Conservation (phyloP, 2,888 invertebrate species). For the Caradrina kadenii region DNA sequence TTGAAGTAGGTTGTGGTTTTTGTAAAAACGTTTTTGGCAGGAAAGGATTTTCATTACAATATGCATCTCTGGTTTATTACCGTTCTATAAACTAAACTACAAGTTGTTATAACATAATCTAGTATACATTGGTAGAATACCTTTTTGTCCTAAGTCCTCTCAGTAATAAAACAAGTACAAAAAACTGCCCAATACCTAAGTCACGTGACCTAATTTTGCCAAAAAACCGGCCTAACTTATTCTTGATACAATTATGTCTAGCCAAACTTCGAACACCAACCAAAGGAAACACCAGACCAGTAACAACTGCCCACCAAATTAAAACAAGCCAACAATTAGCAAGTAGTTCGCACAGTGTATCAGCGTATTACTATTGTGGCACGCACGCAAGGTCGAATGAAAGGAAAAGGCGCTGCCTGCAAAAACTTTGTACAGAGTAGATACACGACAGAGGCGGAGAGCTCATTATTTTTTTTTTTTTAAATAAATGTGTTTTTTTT, state of each 20-base stretch:
- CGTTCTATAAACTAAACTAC: too few species aligned
- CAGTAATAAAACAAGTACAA: too few species aligned
- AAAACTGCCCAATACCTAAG: too few species aligned
- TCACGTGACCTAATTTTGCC: neutral
- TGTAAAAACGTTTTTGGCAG: too few species aligned
- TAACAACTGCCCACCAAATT: slow-evolving; percentile 28
- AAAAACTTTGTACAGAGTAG: slow-evolving; percentile 76
- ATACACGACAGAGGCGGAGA: slow-evolving; percentile 59
- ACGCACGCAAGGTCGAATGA: slow-evolving; percentile 83
- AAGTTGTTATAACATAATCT: too few species aligned
- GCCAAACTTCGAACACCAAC: slow-evolving; percentile 1
- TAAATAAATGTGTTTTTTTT: too few species aligned
- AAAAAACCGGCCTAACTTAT: neutral
- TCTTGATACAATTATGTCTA: neutral
- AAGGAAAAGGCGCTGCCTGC: slow-evolving; percentile 83
- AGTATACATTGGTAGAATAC: too few species aligned
- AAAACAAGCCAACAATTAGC: slow-evolving; percentile 58
- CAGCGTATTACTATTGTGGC: slow-evolving; percentile 61
- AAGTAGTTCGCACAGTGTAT: slow-evolving; percentile 53
- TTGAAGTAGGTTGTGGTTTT: too few species aligned
- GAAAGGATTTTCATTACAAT: too few species aligned
- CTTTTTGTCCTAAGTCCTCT: too few species aligned
- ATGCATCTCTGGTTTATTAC: too few species aligned
- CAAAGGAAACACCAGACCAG: slow-evolving; percentile 33
- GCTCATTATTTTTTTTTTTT: neutral